Conservation (phyloP, 2,797 vertebrate genomes). For the Euphonia xanthogaster region DNA sequence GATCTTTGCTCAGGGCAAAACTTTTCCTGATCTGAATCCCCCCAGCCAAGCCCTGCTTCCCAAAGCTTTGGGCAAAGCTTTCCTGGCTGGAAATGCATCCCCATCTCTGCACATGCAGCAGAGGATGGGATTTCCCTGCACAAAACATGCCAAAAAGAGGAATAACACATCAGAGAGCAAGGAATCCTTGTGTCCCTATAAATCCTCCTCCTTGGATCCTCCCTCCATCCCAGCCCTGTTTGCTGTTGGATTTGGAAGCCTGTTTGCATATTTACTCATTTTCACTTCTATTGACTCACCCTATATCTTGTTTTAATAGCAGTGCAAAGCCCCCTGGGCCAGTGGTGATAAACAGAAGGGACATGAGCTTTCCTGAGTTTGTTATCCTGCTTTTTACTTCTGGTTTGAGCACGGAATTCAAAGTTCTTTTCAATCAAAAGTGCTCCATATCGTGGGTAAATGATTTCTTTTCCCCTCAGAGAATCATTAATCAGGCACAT, state of each 20-base stretch:
- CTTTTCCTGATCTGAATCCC: not conserved
- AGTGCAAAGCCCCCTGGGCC: not conserved
- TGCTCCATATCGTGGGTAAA: not conserved
- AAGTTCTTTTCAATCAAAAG: constrained; percentile 5
- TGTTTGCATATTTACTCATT: not conserved
- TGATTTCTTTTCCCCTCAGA: not conserved
- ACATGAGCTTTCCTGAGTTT: not conserved
- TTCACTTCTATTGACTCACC: not conserved
- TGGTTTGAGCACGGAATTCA: not conserved
- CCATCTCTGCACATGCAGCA: not conserved
- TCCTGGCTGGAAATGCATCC: not conserved
- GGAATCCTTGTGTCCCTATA: fast-evolving
- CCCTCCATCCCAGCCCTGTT: not conserved
- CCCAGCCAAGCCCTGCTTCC: not conserved
- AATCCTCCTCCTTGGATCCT: not conserved
- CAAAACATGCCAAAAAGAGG: fast-evolving
- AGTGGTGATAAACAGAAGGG: not conserved
- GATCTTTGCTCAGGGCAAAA: not conserved
- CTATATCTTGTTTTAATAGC: not conserved
- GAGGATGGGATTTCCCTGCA: not conserved
- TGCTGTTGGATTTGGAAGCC: not conserved
- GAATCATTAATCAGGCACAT: not conserved
- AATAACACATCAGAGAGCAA: not conserved
- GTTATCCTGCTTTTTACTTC: not conserved
- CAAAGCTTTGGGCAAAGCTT: not conserved